Conservation (phyloP, 2,113 vertebrate species). For the Xenus cinereus region DNA sequence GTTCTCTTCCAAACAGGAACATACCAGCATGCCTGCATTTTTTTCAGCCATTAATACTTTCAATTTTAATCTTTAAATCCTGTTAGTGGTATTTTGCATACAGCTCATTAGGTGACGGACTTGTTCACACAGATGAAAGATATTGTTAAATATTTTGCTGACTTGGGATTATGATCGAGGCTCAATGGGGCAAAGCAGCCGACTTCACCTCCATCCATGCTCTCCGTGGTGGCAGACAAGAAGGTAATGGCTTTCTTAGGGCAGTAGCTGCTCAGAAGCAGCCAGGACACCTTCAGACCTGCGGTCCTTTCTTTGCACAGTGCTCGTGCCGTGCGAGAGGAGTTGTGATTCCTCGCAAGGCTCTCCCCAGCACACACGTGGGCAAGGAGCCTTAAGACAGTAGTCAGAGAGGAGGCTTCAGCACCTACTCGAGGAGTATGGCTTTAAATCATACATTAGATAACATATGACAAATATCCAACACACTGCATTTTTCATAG, state of each 20-base stretch:
- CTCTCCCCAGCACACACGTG: neutral
- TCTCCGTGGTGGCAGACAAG: neutral
- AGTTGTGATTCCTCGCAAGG: neutral
- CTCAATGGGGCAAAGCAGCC: rapidly evolving
- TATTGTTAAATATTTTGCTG: neutral
- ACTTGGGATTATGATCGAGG: neutral
- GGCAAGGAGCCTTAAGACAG: neutral
- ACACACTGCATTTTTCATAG: neutral
- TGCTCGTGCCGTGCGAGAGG: rapidly evolving
- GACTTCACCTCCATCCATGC: neutral
- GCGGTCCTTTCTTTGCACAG: neutral
- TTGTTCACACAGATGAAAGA: neutral
- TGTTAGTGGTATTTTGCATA: neutral
- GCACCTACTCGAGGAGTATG: neutral
- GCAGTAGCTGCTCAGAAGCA: neutral
- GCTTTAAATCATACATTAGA: neutral
- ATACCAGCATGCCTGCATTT: neutral
- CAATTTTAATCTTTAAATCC: neutral
- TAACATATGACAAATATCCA: neutral
- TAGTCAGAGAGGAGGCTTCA: neutral
- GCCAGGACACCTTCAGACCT: neutral
- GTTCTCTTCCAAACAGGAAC: neutral
- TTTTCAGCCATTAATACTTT: neutral
- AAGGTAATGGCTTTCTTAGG: rapidly evolving
- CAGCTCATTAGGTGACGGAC: neutral